A percentile compares a stretch with the other conserved stretches of the same genome.
Evolutionary conservation across 1,140 invertebrate species (phyloP).

Genomic region (Calosoma granatense): DNA sequence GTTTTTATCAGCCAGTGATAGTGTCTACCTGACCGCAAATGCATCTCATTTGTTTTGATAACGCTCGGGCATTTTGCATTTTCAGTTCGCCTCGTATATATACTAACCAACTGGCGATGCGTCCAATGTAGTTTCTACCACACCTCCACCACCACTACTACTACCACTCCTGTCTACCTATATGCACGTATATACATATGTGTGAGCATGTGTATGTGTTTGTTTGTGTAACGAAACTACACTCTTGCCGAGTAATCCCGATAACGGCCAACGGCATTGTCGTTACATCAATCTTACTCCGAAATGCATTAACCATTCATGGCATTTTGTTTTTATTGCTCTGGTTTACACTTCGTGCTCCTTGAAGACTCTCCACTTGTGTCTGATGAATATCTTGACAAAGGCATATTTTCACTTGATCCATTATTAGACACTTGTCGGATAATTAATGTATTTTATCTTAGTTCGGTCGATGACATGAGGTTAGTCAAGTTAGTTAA

Average conservation of each 20-base stretch:
- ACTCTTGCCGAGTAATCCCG: not conserved
- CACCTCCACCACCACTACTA: too few species aligned
- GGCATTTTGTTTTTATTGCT: not conserved
- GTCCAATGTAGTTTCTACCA: too few species aligned
- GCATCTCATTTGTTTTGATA: conserved; percentile 4
- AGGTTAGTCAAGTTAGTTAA: too few species aligned
- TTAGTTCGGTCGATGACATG: not conserved
- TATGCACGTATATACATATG: too few species aligned
- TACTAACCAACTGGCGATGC: not conserved
- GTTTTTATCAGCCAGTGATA: not conserved
- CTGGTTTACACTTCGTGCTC: not conserved
- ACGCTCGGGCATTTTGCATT: not conserved
- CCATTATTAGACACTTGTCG: not conserved
- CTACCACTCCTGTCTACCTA: too few species aligned
- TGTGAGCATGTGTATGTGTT: too few species aligned
- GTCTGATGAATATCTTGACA: not conserved
- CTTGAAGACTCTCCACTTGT: not conserved
- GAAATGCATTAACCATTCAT: conserved; percentile 1
- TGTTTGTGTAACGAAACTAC: too few species aligned
- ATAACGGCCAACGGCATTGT: not conserved
- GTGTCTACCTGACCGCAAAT: not conserved
- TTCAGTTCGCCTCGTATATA: too few species aligned
- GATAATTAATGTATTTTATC: not conserved
- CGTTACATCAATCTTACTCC: conserved; percentile 8
- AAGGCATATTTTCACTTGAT: not conserved